Percentiles rank a stretch among this genome's conserved stretches.
These are phyloP conservation scores for Ephestia elutella DNA, from an alignment of 1,140 invertebrate species.

Conservation along the genomic window DNA sequence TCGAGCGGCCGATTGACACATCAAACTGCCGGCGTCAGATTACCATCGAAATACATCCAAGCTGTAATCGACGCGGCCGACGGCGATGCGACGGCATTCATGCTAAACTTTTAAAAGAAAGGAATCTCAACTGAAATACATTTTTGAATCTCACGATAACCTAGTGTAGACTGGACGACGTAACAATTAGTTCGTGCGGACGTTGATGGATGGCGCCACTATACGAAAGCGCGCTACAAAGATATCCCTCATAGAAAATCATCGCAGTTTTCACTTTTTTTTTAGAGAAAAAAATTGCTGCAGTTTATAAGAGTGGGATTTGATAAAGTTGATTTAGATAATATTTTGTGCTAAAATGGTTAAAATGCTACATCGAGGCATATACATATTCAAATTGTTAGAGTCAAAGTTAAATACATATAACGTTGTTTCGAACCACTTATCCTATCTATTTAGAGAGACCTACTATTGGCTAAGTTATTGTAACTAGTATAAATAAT, in stretches of 20 bases:
- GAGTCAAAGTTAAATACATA: too few relatives aligned
- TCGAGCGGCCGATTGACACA: constrained; percentile 63
- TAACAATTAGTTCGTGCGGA: constrained; percentile 44
- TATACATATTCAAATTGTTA: neutral
- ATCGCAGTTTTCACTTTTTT: constrained; percentile 17
- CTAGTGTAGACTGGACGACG: neutral
- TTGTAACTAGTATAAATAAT: too few relatives aligned
- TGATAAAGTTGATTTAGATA: neutral
- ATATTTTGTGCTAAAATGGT: too few relatives aligned
- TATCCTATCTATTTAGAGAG: too few relatives aligned
- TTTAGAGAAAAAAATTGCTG: neutral
- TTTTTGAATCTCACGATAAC: constrained; percentile 9
- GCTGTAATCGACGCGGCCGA: constrained; percentile 51
- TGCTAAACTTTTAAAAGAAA: neutral
- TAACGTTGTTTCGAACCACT: too few relatives aligned
- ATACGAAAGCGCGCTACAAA: constrained; percentile 28
- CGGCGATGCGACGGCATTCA: neutral
- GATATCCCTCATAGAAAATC: constrained; percentile 24
- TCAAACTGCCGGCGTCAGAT: constrained; percentile 57
- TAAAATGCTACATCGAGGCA: too few relatives aligned
- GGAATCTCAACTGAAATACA: neutral
- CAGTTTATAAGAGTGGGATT: neutral
- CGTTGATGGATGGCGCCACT: constrained; percentile 43
- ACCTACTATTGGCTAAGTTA: too few relatives aligned
- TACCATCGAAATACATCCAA: constrained; percentile 48